Base-by-base conservation (phyloP, 2,797 vertebrate species). In the Stomatorhinus walkeri region DNA sequence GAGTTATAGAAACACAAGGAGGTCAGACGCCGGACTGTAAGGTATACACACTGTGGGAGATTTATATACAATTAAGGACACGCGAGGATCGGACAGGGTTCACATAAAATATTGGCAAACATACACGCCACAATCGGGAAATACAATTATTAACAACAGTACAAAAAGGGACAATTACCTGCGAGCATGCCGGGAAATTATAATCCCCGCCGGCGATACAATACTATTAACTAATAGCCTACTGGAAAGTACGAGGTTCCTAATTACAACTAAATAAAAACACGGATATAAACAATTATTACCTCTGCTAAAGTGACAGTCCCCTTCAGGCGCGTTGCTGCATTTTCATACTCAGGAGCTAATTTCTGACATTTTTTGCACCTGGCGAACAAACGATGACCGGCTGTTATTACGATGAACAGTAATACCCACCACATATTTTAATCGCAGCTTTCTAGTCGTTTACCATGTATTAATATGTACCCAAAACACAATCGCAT, bases 341-440 rank as follows among this genome's bases (percentile, higher is more conserved):
- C 96, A 52, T 92, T 93, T 87, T 96, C 94, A 91, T 95, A 96
- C n/a, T 95, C 95, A 40, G 96, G 96, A 87, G 94, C 90, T 1
- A 96, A 90, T 90, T 96, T 95, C 89, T 96, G 96, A 93, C 96
- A 96, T 88, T 96, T 95, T 8, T 93, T 95, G 87, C 96, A 96
- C 96, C 96, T 96, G 91, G 22, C 19, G 19, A 85, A 22, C 61
- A 46, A 2, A 56, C 49, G 76, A 48, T 51, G 14, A 85, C 48
- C 64, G 64, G 22, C 46, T 2, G 14, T 59, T 46, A 81, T 19
- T 19, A 46, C 5, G 40, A 43, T 22, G 85, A 56, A 54, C 32
- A 89, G 43, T 2, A 51, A 79, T 54, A 59, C 51, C 16, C 72
- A 81, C 16, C 76, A 10, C 19, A 43, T 7, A 32, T 46, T 43